phyloP scores from a whole-genome alignment of 2,113 vertebrate genomes.

The Sterrhoptilus dennistouni region DNA sequence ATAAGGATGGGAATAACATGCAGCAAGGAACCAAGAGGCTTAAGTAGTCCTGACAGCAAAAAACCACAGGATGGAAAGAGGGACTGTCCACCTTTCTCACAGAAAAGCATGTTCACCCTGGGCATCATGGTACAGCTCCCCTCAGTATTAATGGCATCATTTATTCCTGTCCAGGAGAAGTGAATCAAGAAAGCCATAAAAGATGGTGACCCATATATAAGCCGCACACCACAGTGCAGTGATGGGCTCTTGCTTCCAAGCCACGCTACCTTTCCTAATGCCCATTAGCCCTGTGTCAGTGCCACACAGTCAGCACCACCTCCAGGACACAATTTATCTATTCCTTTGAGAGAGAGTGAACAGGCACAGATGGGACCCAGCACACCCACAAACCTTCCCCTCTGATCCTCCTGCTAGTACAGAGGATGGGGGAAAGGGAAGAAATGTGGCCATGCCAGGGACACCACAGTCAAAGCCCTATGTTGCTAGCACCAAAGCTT shows the following conservation, averaged over 20 bases:
- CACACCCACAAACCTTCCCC: not conserved
- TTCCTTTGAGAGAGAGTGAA: not conserved
- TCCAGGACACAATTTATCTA: not conserved
- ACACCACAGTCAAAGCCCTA: not conserved
- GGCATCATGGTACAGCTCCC: not conserved
- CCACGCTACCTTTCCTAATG: not conserved
- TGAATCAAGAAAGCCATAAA: not conserved
- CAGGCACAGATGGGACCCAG: not conserved
- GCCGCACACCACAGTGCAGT: fast-evolving
- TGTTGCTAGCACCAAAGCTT: not conserved
- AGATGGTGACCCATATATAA: not conserved
- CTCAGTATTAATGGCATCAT: not conserved
- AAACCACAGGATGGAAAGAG: not conserved
- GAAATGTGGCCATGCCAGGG: not conserved
- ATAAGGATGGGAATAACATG: not conserved
- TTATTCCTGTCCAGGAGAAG: not conserved
- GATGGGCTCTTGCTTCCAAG: not conserved
- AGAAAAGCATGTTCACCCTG: not conserved
- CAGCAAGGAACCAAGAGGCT: not conserved
- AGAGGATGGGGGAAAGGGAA: not conserved
- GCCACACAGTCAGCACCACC: not conserved
- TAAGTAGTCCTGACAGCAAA: not conserved
- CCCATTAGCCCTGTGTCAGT: too few relatives aligned
- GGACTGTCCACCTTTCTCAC: not conserved
- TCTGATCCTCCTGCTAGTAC: not conserved